Evolutionary conservation across 2,113 vertebrate species (phyloP).

Genomic region (Heterotilapia buettikoferi): DNA sequence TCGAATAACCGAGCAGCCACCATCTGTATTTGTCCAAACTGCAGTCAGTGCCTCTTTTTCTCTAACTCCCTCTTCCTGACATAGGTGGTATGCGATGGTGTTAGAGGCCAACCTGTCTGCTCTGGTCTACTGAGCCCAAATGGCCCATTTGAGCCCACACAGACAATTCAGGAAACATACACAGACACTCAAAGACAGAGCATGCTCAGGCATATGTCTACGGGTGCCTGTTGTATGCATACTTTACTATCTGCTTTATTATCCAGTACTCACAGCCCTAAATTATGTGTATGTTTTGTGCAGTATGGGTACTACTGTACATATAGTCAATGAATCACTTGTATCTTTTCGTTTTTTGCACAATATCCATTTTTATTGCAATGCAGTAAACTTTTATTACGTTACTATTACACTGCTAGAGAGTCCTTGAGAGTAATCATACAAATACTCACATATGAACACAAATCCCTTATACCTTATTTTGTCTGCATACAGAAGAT

Average conservation of each 20-base stretch:
- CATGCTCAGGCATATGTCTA: not conserved
- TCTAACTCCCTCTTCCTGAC: not conserved
- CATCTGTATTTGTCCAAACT: slow-evolving; percentile 23
- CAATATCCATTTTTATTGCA: not conserved
- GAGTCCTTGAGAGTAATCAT: not conserved
- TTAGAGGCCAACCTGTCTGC: slow-evolving; percentile 10
- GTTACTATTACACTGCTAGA: not conserved
- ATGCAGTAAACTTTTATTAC: not conserved
- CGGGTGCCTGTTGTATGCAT: not conserved
- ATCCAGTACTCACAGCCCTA: not conserved
- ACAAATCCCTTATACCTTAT: not conserved
- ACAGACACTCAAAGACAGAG: not conserved
- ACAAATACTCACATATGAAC: not conserved
- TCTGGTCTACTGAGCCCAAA: slow-evolving; percentile 33
- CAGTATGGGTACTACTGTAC: not conserved
- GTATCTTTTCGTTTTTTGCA: not conserved
- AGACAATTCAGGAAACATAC: not conserved
- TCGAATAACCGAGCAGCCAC: not conserved
- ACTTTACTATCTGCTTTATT: not conserved
- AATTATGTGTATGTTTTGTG: not conserved
- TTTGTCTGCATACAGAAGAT: not conserved
- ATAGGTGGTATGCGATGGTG: slow-evolving; percentile 15
- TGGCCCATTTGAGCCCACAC: not conserved
- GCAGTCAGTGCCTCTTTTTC: not conserved
- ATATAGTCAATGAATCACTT: not conserved